These are phyloP conservation scores for Pterocles burchelli DNA, from an alignment of 2,113 vertebrate genomes.

Conservation along the genomic window DNA sequence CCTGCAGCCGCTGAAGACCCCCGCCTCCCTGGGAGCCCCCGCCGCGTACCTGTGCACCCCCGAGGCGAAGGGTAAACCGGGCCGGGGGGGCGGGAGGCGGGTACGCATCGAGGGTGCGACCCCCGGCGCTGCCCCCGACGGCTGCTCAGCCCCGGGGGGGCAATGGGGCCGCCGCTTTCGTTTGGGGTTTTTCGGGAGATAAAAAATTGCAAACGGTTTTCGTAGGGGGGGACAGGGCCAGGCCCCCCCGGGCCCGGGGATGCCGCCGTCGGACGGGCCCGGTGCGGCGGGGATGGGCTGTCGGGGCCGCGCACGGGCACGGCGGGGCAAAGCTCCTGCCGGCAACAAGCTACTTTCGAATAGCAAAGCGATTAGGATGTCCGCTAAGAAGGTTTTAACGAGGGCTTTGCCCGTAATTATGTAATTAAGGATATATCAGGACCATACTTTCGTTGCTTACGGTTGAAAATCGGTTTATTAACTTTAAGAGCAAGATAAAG, in stretches of 20 bases:
- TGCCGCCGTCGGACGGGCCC: not conserved
- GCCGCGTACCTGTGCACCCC: conserved; percentile 79
- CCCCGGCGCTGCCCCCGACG: no score
- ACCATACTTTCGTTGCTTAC: conserved; percentile 71
- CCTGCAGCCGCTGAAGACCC: conserved; percentile 71
- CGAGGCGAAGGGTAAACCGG: conserved; percentile 83
- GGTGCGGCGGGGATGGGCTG: not conserved
- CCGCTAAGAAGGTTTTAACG: conserved; percentile 68
- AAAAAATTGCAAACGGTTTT: not conserved
- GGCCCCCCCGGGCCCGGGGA: not conserved
- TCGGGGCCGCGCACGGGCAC: not conserved
- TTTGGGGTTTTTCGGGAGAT: not conserved
- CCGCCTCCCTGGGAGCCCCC: conserved; percentile 62
- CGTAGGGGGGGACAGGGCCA: not conserved
- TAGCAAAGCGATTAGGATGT: conserved; percentile 57
- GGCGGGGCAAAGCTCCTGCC: not conserved
- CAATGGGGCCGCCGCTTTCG: not conserved
- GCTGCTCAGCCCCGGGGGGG: not conserved
- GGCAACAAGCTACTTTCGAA: conserved; percentile 58
- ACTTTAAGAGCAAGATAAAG: conserved; percentile 84
- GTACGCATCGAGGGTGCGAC: not conserved
- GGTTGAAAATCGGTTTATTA: conserved; percentile 78
- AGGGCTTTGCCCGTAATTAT: conserved; percentile 68
- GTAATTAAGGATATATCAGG: conserved; percentile 72
- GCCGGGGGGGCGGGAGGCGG: not conserved